Conservation (phyloP, 2,888 invertebrate species). For the Carcina quercana region DNA sequence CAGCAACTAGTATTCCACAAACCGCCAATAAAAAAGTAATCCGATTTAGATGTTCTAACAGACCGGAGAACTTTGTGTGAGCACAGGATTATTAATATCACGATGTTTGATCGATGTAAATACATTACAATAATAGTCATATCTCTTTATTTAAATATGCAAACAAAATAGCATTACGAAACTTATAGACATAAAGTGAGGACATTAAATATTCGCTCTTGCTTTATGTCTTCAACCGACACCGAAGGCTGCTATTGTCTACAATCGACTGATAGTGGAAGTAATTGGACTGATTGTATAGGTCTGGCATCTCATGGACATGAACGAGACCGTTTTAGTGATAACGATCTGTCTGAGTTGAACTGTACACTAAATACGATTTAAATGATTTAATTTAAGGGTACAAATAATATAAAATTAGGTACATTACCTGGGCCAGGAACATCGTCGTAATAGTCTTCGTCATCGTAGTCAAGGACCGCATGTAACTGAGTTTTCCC, state of each 20-base stretch:
- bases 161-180: no score
- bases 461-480: slow-evolving; percentile 81
- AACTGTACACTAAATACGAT: no score
- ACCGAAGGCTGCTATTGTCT: slow-evolving; percentile 25
- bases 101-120: no score
- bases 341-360: slow-evolving; percentile 28
- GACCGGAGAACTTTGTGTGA: no score
- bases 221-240: slow-evolving; percentile 7
- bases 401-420: no score
- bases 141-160: no score
- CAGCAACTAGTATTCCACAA: background rate
- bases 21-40: no score
- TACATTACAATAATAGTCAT: no score
- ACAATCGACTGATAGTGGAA: slow-evolving; percentile 41
- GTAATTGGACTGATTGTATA: slow-evolving; percentile 38
- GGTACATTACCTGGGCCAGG: slow-evolving; percentile 56
- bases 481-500: slow-evolving; percentile 81
- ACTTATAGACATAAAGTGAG: slow-evolving; percentile 1
- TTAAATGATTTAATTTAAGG: slow-evolving; percentile 28
- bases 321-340: slow-evolving; percentile 22
- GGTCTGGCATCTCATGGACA: slow-evolving; percentile 26
- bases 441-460: slow-evolving; percentile 77
- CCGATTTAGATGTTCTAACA: no score
- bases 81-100: no score
- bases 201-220: slow-evolving; percentile 9